Evolutionary conservation across 2,888 invertebrate species (phyloP).

Genomic region (Limnephilus auricula): DNA sequence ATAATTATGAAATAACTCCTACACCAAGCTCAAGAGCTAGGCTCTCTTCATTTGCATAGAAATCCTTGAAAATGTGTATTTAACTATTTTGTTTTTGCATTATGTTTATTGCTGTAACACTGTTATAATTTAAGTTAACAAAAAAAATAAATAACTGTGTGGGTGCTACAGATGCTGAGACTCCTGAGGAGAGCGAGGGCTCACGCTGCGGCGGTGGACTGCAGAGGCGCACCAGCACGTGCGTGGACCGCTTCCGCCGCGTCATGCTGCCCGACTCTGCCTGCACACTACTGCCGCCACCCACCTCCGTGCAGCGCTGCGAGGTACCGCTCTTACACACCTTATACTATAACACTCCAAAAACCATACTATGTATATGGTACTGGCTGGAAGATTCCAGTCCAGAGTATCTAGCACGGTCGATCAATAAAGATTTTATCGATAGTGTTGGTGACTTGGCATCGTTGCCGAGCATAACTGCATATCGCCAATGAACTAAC

Average conservation of each 20-base stretch:
- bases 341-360: background rate
- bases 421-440: too few relatives aligned
- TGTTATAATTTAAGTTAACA: too few relatives aligned
- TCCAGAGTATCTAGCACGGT: background rate
- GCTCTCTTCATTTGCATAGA: too few relatives aligned
- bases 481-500: too few relatives aligned
- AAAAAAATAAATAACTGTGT: background rate
- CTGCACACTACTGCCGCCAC: constrained; percentile 76
- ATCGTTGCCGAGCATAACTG: too few relatives aligned
- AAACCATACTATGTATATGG: background rate
- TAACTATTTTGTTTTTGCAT: too few relatives aligned
- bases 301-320: constrained; percentile 78
- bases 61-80: too few relatives aligned
- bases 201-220: constrained; percentile 79
- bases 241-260: constrained; percentile 75
- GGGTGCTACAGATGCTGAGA: background rate
- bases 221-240: constrained; percentile 78
- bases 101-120: too few relatives aligned
- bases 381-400: background rate
- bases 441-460: too few relatives aligned
- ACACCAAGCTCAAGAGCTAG: too few relatives aligned
- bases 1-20: too few relatives aligned
- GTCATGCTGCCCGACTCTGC: constrained; percentile 74
- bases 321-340: constrained; percentile 70
- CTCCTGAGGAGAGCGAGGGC: background rate